Conservation (phyloP, 2,113 vertebrate genomes). For the Danionella cerebrum region DNA sequence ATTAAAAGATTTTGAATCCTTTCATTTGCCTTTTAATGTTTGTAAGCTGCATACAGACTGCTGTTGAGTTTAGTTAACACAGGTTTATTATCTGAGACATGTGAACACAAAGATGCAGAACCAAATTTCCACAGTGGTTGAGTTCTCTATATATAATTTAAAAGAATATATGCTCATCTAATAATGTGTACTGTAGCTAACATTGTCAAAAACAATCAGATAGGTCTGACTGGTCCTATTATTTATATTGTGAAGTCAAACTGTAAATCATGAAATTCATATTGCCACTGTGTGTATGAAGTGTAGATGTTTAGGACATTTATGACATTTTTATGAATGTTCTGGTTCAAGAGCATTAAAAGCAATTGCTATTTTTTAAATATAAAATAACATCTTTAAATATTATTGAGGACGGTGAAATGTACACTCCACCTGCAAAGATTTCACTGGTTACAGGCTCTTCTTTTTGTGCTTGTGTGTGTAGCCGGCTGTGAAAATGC, state of each 20-base stretch:
- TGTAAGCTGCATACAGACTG: not conserved
- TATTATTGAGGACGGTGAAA: no score
- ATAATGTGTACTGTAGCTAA: not conserved
- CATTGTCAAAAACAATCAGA: not conserved
- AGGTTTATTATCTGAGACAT: not conserved
- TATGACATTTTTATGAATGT: no score
- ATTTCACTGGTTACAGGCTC: no score
- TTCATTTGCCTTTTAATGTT: slow-evolving; percentile 52
- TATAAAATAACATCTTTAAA: no score
- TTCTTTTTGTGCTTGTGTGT: no score
- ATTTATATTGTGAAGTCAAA: slow-evolving; percentile 1
- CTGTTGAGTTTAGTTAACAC: no score
- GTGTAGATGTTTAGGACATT: slow-evolving; percentile 6
- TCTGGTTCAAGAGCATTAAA: not conserved
- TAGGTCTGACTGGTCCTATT: not conserved
- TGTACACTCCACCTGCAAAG: not conserved
- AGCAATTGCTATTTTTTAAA: not conserved
- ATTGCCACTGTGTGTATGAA: not conserved
- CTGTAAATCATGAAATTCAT: not conserved
- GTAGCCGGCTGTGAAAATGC: no score
- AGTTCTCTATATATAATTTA: not conserved
- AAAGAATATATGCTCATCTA: not conserved
- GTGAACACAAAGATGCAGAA: not conserved
- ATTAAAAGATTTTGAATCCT: slow-evolving; percentile 32
- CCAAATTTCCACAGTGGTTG: not conserved